phyloP scores from a whole-genome alignment of 2,888 invertebrate species.

The Cantharis lateralis region DNA sequence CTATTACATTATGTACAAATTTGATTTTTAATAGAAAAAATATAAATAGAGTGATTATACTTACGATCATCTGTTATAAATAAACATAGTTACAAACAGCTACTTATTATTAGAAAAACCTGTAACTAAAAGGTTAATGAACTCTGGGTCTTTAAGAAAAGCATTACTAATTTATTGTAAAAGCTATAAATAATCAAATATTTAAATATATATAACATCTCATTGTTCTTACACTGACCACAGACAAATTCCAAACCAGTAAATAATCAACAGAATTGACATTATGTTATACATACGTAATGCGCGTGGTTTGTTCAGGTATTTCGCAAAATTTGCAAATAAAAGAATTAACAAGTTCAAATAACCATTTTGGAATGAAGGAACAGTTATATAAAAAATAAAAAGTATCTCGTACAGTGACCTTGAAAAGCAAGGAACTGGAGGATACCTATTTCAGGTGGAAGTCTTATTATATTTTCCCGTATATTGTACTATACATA shows the following conservation, averaged over 20 bases:
- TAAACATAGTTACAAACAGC: background rate
- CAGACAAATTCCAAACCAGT: background rate
- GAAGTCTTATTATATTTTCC: background rate
- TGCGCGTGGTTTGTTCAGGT: background rate
- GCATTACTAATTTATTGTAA: background rate
- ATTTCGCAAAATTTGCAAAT: slow-evolving; percentile 19
- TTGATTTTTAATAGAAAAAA: background rate
- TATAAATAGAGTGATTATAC: background rate
- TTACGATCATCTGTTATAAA: slow-evolving; percentile 1
- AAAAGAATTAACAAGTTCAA: slow-evolving; percentile 27
- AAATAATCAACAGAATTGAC: background rate
- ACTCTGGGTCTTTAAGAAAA: slow-evolving; percentile 2
- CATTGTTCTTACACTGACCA: background rate
- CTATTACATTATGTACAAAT: background rate
- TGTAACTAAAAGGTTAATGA: background rate
- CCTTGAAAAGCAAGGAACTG: slow-evolving; percentile 35
- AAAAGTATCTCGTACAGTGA: slow-evolving; percentile 39
- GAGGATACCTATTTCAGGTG: background rate
- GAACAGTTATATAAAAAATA: slow-evolving; percentile 39
- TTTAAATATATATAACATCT: background rate
- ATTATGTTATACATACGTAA: background rate
- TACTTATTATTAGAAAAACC: slow-evolving; percentile 3
- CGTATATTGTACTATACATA: background rate
- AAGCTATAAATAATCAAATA: background rate
- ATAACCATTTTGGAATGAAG: slow-evolving; percentile 40